Conservation (phyloP, 2,888 invertebrate genomes). For the Vesta saturnalis region DNA sequence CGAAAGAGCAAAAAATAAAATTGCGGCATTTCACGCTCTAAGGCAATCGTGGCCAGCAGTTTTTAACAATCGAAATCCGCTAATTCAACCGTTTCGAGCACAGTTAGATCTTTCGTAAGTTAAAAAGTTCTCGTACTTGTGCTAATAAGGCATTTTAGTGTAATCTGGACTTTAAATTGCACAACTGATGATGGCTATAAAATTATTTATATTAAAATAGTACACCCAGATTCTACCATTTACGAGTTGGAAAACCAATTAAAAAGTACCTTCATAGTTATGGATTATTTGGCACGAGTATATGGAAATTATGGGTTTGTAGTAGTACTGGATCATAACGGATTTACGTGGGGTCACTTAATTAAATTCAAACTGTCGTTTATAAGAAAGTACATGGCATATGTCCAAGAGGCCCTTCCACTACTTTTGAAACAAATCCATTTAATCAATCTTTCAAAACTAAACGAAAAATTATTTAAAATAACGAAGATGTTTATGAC, state of each 20-base stretch:
- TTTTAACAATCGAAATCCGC: constrained; percentile 22
- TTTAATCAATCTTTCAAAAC: constrained; percentile 8
- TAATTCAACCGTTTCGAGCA: not conserved
- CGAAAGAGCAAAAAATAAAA: constrained; percentile 14
- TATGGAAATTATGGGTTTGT: constrained; percentile 20
- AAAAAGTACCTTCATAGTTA: constrained; percentile 3
- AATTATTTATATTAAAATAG: constrained; percentile 18
- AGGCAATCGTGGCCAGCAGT: constrained; percentile 20
- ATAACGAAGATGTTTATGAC: constrained; percentile 20
- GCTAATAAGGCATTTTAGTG: constrained; percentile 4
- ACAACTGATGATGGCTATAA: not conserved
- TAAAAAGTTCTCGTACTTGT: not conserved
- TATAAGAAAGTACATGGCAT: constrained; percentile 13
- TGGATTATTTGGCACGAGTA: not conserved
- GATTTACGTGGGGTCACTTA: constrained; percentile 19
- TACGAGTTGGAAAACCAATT: constrained; percentile 7
- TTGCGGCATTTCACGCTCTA: constrained; percentile 7
- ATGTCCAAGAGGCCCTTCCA: constrained; percentile 27
- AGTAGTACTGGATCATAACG: constrained; percentile 16
- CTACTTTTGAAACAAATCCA: constrained; percentile 23
- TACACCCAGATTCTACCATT: not conserved
- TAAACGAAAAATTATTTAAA: constrained; percentile 16
- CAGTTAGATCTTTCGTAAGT: constrained; percentile 20
- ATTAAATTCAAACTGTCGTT: constrained; percentile 2
- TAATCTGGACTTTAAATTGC: constrained; percentile 6